phyloP scores from a whole-genome alignment of 2,797 vertebrate species.

The Scomberomorus guttatus region DNA sequence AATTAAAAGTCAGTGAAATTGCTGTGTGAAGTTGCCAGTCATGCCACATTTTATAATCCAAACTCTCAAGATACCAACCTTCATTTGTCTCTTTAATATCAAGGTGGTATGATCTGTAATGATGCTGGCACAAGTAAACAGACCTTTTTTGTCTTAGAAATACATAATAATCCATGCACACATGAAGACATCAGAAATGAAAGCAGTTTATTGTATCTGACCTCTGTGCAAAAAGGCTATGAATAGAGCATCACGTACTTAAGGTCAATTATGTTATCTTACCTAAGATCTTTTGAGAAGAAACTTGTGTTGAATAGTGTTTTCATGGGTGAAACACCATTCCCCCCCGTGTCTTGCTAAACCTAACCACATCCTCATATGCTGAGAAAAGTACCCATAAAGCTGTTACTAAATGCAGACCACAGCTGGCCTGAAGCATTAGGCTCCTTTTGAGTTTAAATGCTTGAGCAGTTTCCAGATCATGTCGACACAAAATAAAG shows the following conservation, averaged over 20 bases:
- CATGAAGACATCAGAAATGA: background rate
- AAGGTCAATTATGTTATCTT: too few relatives aligned
- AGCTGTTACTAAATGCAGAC: background rate
- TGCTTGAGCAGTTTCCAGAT: slow-evolving; percentile 24
- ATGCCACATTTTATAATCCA: background rate
- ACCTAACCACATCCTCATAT: background rate
- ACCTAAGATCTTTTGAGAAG: too few relatives aligned
- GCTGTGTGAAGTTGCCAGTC: background rate
- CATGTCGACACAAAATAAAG: slow-evolving; percentile 7
- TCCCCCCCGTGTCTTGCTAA: background rate
- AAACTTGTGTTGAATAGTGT: too few relatives aligned
- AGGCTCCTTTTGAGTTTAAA: slow-evolving; percentile 37
- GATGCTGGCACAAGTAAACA: background rate
- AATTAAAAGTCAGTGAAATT: too few relatives aligned
- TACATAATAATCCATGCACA: background rate
- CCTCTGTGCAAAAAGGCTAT: background rate
- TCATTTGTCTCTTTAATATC: background rate
- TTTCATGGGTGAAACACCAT: background rate
- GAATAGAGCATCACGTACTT: background rate
- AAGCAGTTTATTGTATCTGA: background rate
- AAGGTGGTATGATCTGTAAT: background rate
- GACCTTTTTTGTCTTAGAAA: background rate
- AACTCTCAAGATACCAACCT: background rate
- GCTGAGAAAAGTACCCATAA: background rate
- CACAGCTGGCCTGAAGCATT: slow-evolving; percentile 30